These are phyloP conservation scores for Osmerus mordax DNA, from an alignment of 2,113 vertebrate genomes.

Conservation along the genomic window DNA sequence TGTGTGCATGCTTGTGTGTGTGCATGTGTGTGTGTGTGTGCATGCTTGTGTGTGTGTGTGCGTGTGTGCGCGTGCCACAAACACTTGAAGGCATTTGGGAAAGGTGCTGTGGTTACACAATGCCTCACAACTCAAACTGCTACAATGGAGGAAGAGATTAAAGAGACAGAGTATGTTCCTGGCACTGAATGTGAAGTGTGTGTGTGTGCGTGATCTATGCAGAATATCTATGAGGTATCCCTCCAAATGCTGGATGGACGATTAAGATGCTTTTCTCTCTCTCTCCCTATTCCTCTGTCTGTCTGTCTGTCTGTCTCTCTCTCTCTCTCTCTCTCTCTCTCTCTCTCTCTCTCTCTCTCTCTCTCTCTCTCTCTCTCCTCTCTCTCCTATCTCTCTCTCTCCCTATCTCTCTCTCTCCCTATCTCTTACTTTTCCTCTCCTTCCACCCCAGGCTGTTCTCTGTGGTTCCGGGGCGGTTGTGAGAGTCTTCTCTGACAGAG, in stretches of 20 bases:
- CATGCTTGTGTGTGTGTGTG: too few relatives aligned
- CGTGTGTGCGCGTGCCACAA: not conserved
- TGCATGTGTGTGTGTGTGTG: too few relatives aligned
- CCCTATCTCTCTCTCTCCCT: slow-evolving; percentile 4
- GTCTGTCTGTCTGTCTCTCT: not conserved
- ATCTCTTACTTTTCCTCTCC: not conserved
- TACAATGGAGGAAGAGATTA: too few relatives aligned
- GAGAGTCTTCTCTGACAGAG: not conserved
- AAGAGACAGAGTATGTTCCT: too few relatives aligned
- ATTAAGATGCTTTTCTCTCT: slow-evolving; percentile 12
- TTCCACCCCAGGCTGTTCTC: not conserved
- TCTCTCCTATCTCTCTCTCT: not conserved
- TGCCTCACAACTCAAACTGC: too few relatives aligned
- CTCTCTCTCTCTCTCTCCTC: not conserved
- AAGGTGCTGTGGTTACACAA: too few relatives aligned
- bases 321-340: slow-evolving; percentile 21
- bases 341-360: not conserved
- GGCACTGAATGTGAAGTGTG: too few relatives aligned
- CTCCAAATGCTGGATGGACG: too few relatives aligned
- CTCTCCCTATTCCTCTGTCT: not conserved
- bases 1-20: too few relatives aligned
- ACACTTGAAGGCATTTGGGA: not conserved
- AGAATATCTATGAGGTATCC: too few relatives aligned
- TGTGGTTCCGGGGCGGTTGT: too few relatives aligned
- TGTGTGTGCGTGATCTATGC: too few relatives aligned